Evolutionary conservation across 92 coral and sea anemone genomes (phyloP), one percentile per base, ranked within the genome.

Genomic region (Scolanthus callimorphus): DNA sequence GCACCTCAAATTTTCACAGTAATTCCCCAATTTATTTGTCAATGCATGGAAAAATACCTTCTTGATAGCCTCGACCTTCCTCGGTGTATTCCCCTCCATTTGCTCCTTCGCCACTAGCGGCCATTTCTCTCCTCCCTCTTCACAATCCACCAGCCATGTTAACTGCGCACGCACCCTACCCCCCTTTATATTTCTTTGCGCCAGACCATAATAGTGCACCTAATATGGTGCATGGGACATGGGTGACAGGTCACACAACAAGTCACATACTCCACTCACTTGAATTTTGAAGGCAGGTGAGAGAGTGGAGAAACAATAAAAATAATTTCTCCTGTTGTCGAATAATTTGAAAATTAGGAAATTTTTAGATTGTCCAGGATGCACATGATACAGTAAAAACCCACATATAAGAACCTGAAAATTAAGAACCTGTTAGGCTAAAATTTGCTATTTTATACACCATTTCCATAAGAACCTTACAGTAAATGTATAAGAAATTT

Each of bases 111-210:
- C 75, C 75, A 59, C 76, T 85, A 70, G 89, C 90, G 78, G 96
- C 89, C 90, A 81, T 81, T 81, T 88, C 81, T 85, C 79, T 73
- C 68, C 83, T 77, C 96, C 85, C 63, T 80, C 85, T 79, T 83
- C 80, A 64, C 80, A 60, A 83, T 73, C 89, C 69, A 83, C 86
- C 96, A 84, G 90, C 96, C 96, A 83, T 83, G 73, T 62, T 67
- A 58, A 88, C 51, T 88, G 90, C 90, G 86, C 82, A 83, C 89
- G 96, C 96, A 85, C 90, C 77, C 82, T 65, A 56, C 77, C 85
- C 82, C n/a, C 78, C 77, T 75, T 49, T 80, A 80, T 73, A 80
- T 49, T 43, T 22, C 49, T 46, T 25, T 61, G 29, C 65, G 21
- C 79, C 67, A 80, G 80, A 76, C 86, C 86, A 79, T 79, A 79